A percentile compares a stretch with the other conserved stretches of the same genome.
These are phyloP conservation scores for Actenoides lindsayi DNA, from an alignment of 2,113 vertebrate genomes.

Conservation along the genomic window DNA sequence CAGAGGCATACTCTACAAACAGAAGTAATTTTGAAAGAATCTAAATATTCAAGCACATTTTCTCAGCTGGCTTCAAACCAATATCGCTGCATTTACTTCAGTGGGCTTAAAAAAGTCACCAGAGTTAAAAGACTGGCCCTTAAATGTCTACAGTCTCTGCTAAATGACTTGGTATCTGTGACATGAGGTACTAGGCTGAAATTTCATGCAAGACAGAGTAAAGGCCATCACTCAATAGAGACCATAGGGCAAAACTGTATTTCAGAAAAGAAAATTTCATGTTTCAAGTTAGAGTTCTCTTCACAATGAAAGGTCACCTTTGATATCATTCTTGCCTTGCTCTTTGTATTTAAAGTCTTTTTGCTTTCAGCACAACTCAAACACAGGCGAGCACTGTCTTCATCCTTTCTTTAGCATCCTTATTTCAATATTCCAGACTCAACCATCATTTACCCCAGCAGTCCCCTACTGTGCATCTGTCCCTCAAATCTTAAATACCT, in stretches of 20 bases:
- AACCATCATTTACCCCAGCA: conserved; percentile 18
- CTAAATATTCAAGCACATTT: not conserved
- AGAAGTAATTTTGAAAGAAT: not conserved
- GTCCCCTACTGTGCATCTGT: conserved; percentile 43
- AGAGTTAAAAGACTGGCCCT: not conserved
- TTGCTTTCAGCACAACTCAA: conserved; percentile 2
- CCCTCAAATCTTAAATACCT: conserved; percentile 57
- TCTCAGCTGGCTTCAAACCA: not conserved
- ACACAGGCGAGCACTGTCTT: conserved; percentile 8
- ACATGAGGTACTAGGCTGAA: conserved; percentile 20
- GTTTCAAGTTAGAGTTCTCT: conserved; percentile 14
- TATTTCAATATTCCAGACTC: conserved; percentile 47
- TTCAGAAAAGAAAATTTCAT: conserved; percentile 14
- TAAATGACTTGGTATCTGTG: conserved; percentile 22
- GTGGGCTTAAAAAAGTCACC: not conserved
- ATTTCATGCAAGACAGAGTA: conserved; percentile 14
- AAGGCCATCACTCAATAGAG: conserved; percentile 27
- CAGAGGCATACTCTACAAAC: not conserved
- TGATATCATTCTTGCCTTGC: conserved; percentile 15
- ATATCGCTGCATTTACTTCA: not conserved
- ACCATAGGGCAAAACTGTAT: not conserved
- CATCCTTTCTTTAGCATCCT: not conserved
- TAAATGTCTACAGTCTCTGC: not conserved
- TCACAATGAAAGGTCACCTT: conserved; percentile 55
- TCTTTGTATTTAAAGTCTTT: conserved; percentile 21